Evolutionary conservation across 2,797 vertebrate species (phyloP).

Genomic region (Esox masquinongy): DNA sequence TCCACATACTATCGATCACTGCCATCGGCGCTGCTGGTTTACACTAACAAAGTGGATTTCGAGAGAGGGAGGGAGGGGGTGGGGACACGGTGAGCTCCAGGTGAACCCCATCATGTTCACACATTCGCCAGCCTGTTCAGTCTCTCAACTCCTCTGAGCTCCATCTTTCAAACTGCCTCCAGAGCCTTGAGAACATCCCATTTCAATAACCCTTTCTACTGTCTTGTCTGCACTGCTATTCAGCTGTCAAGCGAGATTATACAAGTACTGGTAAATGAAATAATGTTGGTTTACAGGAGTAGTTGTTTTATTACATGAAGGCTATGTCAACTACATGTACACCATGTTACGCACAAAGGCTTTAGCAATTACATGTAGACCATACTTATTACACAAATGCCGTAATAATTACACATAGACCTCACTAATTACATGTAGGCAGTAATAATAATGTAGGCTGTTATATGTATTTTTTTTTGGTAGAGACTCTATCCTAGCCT

Average conservation of each 20-base stretch:
- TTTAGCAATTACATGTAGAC: too few relatives aligned
- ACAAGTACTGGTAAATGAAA: neutral
- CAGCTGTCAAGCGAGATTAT: neutral
- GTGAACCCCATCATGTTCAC: neutral
- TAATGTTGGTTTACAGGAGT: too few relatives aligned
- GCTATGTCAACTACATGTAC: too few relatives aligned
- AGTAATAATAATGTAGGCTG: too few relatives aligned
- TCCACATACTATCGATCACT: conserved; percentile 24
- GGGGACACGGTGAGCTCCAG: too few relatives aligned
- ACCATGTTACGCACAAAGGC: too few relatives aligned
- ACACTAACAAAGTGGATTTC: conserved; percentile 1
- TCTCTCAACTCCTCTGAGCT: conserved; percentile 25
- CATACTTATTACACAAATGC: too few relatives aligned
- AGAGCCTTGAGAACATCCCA: neutral
- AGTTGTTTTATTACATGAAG: too few relatives aligned
- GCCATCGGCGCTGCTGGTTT: neutral
- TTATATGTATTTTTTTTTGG: too few relatives aligned
- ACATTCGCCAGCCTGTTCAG: neutral
- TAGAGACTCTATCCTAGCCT: too few relatives aligned
- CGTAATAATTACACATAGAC: too few relatives aligned
- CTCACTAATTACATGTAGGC: too few relatives aligned
- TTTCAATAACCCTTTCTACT: neutral
- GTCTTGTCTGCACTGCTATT: neutral
- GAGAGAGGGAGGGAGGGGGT: neutral
- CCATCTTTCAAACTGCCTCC: neutral